These are phyloP conservation scores for Pteropus rufus DNA, from an alignment of 2,797 vertebrate species.

Conservation along the genomic window DNA sequence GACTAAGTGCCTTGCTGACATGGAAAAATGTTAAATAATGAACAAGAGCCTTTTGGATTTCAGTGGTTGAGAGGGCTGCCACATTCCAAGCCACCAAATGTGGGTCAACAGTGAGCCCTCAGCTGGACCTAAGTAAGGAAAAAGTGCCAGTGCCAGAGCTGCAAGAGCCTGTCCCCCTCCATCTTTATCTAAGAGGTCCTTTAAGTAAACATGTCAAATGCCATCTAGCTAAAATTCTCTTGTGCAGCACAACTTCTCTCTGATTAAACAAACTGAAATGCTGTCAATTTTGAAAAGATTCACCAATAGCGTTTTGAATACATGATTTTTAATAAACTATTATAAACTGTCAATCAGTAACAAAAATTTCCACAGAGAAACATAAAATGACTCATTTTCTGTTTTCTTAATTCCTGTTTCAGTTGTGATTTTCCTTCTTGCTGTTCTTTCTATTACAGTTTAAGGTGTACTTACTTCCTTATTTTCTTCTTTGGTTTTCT, in stretches of 20 bases:
- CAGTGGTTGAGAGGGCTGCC: neutral
- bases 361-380: neutral
- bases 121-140: neutral
- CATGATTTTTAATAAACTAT: neutral
- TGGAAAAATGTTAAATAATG: neutral
- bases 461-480: neutral
- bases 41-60: neutral
- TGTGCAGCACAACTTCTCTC: neutral
- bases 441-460: neutral
- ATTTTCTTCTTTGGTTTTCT: neutral
- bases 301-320: neutral
- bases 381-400: neutral
- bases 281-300: neutral
- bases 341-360: neutral
- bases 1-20: neutral
- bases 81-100: neutral
- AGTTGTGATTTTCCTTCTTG: neutral
- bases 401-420: neutral
- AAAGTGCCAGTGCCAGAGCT: neutral
- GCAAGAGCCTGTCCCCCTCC: too few relatives aligned
- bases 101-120: fast-evolving
- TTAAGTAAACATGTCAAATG: neutral
- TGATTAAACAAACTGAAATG: neutral
- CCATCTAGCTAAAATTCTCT: neutral
- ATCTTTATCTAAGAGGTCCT: neutral